Evolutionary conservation across 2,113 vertebrate genomes (phyloP), one percentile per base, ranked within the genome.

Genomic region (Leptocoma aspasia): DNA sequence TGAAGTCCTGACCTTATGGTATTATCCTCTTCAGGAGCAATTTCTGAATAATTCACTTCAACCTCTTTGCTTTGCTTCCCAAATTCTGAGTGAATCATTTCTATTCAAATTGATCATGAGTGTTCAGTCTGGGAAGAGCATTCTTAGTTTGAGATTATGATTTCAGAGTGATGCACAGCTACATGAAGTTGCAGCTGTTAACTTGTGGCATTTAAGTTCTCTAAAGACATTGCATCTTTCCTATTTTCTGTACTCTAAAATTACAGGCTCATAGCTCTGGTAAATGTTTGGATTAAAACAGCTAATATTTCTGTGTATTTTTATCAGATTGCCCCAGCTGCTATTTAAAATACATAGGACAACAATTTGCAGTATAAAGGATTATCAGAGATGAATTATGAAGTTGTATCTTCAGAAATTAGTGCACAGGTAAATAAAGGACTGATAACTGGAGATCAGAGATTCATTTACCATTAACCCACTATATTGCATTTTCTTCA

Each of bases 41-140:
- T 92, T 79, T 94, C 27, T 92, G 63, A 95, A 86, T 90, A 93
- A 83, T 92, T 94, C 86, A 93, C 94, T 95, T 82, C 49, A 85
- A 39, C 33, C 19, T 65, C 57, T 77, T 68, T 76, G 69, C 39
- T 95, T 87, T 82, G 70, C 56, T 94, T 90, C 33, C 66, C 84
- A 90, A 86, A 91, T 84, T 64, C 39, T 84, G 52, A 90, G 60
- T 91, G 80, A 95, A 92, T 92, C 6, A 95, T 89, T 92, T 92
- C 56, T 87, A 66, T 96, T 92, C 73, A 93, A 90, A 97, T 57
- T 64, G 90, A 42, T 89, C 79, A 33, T 54, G 79, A 91, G 37
- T 87, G 61, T 57, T 94, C 79, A 93, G 70, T 63, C 80, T 75
- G 80, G 47, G 52, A 96, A 95, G 39, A 85, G 31, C 2, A 21